Base-by-base conservation (phyloP, 2,113 vertebrate genomes). In the Anhinga anhinga region DNA sequence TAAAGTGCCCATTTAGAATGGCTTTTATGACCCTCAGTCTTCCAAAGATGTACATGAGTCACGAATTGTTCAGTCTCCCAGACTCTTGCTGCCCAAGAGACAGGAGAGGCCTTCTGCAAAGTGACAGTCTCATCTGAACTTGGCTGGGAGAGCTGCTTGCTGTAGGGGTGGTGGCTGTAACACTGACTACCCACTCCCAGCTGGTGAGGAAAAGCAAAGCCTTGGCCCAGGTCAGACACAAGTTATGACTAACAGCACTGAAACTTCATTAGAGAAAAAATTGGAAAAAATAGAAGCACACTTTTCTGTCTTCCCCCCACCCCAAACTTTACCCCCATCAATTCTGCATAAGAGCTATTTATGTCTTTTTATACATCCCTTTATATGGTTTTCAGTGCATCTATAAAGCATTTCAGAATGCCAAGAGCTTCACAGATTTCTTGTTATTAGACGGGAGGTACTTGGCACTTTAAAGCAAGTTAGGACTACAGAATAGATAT, bases 1-100 rank as follows among this genome's bases (percentile, higher is more conserved):
- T 95, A 63, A 96, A 97, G 94, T 95, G 82, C 92, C 86, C 94
- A 95, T 95, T 97, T 95, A 96, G 88, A 92, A 91, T n/a, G 78
- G 87, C 95, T 97, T 93, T 91, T 95, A 97, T 93, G 97, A 76
- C 84, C 93, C 84, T 87, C 4, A 0, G 27, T 86, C 94, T 71
- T 93, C 82, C 71, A 65, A 50, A 96, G 86, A 73, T 0, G 0
- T 34, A 74, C 45, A 16, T 2, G 14, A 88, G 88, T 40, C 67
- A 80, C 73, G 72, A 80, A 96, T 83, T 5, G 11, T 92, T 95
- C 88, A 52, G 67, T 49, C 65, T 86, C 73, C 73, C 73, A 77
- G 93, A 53, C 62, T 85, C 34, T 58, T 11, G 8, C 71, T 80
- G 73, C 44, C 65, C 61, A 58, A 65, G 44, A 47, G 59, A 26